phyloP scores from a whole-genome alignment of 2,113 vertebrate species.

The Silurus asotus region DNA sequence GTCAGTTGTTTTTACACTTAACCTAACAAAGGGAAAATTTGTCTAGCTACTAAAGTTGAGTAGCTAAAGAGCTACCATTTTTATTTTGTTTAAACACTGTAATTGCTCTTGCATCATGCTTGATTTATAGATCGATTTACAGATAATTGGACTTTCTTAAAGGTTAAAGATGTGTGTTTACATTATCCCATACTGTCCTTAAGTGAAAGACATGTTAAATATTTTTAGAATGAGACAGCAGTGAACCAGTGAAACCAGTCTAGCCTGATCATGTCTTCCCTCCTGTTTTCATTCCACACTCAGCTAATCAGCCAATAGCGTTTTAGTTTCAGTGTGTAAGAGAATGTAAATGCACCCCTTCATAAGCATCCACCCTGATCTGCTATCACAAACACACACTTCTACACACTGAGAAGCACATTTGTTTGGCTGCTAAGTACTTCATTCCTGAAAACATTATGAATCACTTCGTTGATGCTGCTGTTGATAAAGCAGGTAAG shows the following conservation, averaged over 20 bases:
- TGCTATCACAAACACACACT: background rate
- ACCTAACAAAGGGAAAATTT: background rate
- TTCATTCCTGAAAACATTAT: slow-evolving; percentile 35
- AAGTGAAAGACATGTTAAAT: background rate
- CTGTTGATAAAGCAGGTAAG: slow-evolving; percentile 64
- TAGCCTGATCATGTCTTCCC: background rate
- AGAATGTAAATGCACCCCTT: slow-evolving; percentile 9
- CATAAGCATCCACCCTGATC: slow-evolving; percentile 42
- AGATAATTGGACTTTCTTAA: background rate
- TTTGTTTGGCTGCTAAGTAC: slow-evolving; percentile 21
- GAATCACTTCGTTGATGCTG: slow-evolving; percentile 18
- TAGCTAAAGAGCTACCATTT: background rate
- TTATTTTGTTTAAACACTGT: background rate
- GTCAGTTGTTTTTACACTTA: background rate
- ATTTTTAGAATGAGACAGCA: background rate
- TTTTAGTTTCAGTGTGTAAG: slow-evolving; percentile 13
- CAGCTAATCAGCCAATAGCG: slow-evolving; percentile 45
- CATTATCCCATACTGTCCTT: background rate
- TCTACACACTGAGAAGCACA: slow-evolving; percentile 11
- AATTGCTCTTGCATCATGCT: background rate
- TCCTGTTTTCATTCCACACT: slow-evolving; percentile 39
- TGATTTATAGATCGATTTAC: background rate
- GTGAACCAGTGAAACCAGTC: slow-evolving; percentile 48
- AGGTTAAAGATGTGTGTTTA: background rate
- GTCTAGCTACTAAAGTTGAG: background rate